Conservation (phyloP, 2,888 invertebrate genomes). For the Cataglyphis altisquamis region DNA sequence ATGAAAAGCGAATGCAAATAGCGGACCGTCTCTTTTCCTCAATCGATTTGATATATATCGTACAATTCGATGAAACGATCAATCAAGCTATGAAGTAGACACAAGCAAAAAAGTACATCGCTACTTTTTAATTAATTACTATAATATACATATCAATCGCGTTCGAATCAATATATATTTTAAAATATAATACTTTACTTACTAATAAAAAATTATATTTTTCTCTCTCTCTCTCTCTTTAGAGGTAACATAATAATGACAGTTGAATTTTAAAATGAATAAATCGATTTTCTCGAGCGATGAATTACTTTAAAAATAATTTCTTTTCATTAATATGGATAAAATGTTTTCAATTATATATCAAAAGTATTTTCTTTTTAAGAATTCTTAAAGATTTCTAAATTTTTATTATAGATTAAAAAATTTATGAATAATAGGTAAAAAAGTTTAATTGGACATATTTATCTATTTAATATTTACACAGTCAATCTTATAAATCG, state of each 20-base stretch:
- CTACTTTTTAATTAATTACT: neutral
- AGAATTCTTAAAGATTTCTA: neutral
- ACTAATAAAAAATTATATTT: neutral
- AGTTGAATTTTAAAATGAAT: neutral
- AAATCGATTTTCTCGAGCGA: neutral
- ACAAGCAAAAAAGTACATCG: neutral
- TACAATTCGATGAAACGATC: neutral
- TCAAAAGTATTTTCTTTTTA: neutral
- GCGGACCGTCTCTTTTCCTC: neutral
- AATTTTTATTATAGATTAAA: too few relatives aligned
- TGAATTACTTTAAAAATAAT: neutral
- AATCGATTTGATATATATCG: constrained; percentile 1
- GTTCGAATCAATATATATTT: neutral
- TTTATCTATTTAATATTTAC: neutral
- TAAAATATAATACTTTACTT: neutral
- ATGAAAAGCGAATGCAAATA: neutral
- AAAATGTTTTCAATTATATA: neutral
- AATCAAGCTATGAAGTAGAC: neutral
- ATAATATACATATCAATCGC: neutral
- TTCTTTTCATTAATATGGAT: neutral
- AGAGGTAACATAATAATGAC: neutral
- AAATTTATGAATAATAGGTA: neutral
- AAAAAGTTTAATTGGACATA: constrained; percentile 2
- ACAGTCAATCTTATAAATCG: neutral
- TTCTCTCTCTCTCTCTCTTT: neutral